Conservation (phyloP, 2,113 vertebrate species). For the Ictalurus furcatus region DNA sequence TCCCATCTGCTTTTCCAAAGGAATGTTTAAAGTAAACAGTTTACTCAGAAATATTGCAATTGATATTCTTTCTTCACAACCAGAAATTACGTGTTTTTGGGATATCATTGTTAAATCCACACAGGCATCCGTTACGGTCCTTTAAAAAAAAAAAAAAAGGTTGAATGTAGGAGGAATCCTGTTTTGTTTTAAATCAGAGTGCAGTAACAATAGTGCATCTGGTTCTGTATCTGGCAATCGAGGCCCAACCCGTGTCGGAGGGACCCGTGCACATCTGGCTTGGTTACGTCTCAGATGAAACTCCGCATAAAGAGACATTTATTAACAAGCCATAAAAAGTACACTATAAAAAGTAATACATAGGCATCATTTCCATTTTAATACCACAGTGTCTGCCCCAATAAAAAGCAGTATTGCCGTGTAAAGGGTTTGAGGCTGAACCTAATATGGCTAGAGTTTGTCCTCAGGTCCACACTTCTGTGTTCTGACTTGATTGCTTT, state of each 20-base stretch:
- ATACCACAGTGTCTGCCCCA: conserved; percentile 56
- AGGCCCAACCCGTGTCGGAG: conserved; percentile 54
- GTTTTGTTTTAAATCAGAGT: conserved; percentile 27
- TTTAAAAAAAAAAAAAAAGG: neutral
- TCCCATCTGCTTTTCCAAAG: conserved; percentile 57
- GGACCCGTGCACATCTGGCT: conserved; percentile 50
- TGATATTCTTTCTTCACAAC: conserved; percentile 62
- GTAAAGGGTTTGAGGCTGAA: conserved; percentile 54
- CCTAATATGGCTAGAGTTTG: conserved; percentile 47
- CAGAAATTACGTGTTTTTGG: conserved; percentile 32
- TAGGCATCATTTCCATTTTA: conserved; percentile 26
- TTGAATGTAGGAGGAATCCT: conserved; percentile 13
- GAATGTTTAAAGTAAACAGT: conserved; percentile 73
- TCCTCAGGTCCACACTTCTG: conserved; percentile 52
- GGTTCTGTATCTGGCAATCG: conserved; percentile 46
- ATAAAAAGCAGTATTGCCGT: conserved; percentile 56
- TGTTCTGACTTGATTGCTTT: conserved; percentile 55
- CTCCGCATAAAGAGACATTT: conserved; percentile 62
- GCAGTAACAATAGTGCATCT: conserved; percentile 56
- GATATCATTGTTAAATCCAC: conserved; percentile 55
- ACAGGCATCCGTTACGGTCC: neutral
- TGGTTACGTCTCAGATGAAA: conserved; percentile 44
- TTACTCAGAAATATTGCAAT: conserved; percentile 58
- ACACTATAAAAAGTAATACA: conserved; percentile 46
- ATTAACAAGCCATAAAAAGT: conserved; percentile 60